Base-by-base conservation (phyloP, 92 coral and sea anemone genomes). In the Epizoanthus rinbou region DNA sequence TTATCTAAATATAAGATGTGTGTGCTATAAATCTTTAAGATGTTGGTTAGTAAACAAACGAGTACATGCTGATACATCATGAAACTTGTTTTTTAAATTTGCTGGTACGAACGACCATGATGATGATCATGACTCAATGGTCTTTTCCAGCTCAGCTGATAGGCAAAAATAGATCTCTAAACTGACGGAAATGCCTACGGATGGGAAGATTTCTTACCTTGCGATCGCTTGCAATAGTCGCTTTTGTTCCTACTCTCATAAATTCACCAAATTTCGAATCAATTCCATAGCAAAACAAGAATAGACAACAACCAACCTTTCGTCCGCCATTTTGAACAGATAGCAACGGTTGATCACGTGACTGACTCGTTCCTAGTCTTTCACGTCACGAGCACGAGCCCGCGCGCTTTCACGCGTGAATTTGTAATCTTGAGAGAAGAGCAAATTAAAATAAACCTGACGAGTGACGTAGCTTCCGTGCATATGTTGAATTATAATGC, bases 281-380 rank as follows among this genome's bases (percentile, higher is more conserved):
- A 50, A 50, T 11, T 50, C 54, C 14, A 2, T 10, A 50, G 15
- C 54, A 19, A 11, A 78, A 78, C 21, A 60, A 35, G 24, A 63
- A 58, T 18, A 31, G 7, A 1, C 8, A 75, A 71, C 45, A 6
- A 56, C 5, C 45, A 6, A 56, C 5, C 31, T 3, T 31, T 17
- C 53, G 23, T 78, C 82, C 82, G 71, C 82, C 82, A 78, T 78
- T 78, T 78, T 78, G 82, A 78, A 78, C 11, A 60, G 5, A 13
- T 21, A 10, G 70, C 59, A 78, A 78, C 82, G 58, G 82, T 16
- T 78, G 35, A 11, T 78, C 82, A 78, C 82, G 71, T 78, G 82
- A 78, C 71, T 78, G 82, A 78, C 71, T 78, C 13, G 82, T 39
- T 39, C 71, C 47, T 45, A 21, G 72, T 54, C 70, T 22, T 21